Percentiles rank a stretch among this genome's conserved stretches.
Evolutionary conservation across 2,797 vertebrate species (phyloP).

Genomic region (Amazona ochrocephala): DNA sequence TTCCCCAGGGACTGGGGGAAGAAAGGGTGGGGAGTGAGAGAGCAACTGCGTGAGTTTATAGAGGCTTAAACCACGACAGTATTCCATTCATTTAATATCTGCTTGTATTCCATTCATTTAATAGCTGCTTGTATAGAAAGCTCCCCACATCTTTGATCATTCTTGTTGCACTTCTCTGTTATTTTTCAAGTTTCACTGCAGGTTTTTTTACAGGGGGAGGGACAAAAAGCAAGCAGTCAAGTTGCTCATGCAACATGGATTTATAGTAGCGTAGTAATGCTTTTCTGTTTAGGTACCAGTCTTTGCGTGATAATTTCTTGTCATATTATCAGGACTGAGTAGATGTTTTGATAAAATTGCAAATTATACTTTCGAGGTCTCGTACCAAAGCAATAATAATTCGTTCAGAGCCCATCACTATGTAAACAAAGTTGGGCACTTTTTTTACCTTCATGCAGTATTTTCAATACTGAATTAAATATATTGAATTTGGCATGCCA

Average conservation of each 20-base stretch:
- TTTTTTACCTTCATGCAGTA: background rate
- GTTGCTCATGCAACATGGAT: background rate
- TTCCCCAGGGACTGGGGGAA: too few species aligned
- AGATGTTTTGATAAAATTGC: background rate
- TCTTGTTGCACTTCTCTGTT: background rate
- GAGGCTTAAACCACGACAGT: too few species aligned
- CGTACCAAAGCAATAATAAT: background rate
- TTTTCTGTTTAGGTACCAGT: background rate
- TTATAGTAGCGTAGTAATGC: background rate
- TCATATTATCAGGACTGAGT: background rate
- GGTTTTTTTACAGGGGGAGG: background rate
- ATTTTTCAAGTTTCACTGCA: background rate
- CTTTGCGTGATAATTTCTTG: background rate
- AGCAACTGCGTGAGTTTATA: too few species aligned
- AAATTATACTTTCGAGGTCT: background rate
- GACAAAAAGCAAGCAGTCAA: background rate
- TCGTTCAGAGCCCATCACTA: background rate
- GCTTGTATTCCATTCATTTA: background rate
- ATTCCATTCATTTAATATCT: background rate
- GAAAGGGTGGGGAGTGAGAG: too few species aligned
- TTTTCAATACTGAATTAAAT: background rate
- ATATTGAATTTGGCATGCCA: background rate
- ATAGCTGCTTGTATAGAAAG: background rate
- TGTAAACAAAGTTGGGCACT: background rate
- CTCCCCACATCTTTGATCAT: background rate